Conservation (phyloP, 2,888 invertebrate species). For the Epirrita christyi region DNA sequence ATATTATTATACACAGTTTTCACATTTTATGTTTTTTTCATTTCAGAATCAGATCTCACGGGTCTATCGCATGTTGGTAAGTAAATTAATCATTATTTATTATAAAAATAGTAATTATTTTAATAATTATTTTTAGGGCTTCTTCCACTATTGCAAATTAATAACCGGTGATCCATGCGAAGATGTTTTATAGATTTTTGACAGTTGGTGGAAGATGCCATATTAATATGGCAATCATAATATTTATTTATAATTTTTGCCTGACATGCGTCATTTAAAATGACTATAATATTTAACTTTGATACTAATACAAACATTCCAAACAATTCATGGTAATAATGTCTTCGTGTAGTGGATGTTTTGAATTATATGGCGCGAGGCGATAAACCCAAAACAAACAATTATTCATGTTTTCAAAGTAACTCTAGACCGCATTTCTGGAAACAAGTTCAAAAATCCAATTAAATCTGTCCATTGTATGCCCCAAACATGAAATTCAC, state of each 20-base stretch:
- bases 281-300: conserved; percentile 11
- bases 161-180: too few species aligned
- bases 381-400: conserved; percentile 56
- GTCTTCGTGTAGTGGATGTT: conserved; percentile 55
- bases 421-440: conserved; percentile 6
- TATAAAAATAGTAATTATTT: too few species aligned
- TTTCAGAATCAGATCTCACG: conserved; percentile 87
- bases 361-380: conserved; percentile 56
- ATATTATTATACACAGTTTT: conserved; percentile 36
- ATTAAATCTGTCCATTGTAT: conserved; percentile 30
- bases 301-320: conserved; percentile 17
- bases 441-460: not conserved
- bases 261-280: conserved; percentile 5
- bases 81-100: conserved; percentile 54
- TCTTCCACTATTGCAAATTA: too few species aligned
- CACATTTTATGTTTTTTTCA: conserved; percentile 65
- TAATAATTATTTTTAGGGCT: too few species aligned
- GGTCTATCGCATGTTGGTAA: conserved; percentile 87
- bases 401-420: conserved; percentile 46
- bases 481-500: not conserved
- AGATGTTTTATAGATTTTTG: too few species aligned
- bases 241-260: not conserved
- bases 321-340: conserved; percentile 37
- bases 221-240: not conserved
- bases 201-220: not conserved